Percentiles rank a stretch among this genome's conserved stretches.
phyloP scores from a whole-genome alignment of 1,140 invertebrate species.

The Bicyclus anynana region DNA sequence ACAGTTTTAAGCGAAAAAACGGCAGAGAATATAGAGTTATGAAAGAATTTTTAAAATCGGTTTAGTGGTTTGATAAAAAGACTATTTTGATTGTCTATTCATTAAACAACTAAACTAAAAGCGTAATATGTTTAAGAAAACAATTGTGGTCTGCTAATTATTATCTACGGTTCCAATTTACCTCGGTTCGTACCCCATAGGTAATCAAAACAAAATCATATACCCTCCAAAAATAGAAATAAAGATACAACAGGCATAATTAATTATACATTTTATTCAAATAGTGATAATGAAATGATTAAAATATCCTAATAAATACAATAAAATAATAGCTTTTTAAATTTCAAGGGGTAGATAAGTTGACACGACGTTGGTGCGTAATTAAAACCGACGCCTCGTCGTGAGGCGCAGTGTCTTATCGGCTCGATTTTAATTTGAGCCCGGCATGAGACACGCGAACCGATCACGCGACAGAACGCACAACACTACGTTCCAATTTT shows the following conservation, averaged over 20 bases:
- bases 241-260: background rate
- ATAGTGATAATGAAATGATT: background rate
- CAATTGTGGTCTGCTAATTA: too few relatives aligned
- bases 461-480: constrained; percentile 55
- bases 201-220: too few relatives aligned
- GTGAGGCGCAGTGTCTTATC: constrained; percentile 63
- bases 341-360: constrained; percentile 50
- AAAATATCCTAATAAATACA: background rate
- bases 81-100: too few relatives aligned
- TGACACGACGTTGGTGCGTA: constrained; percentile 47
- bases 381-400: constrained; percentile 65
- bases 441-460: constrained; percentile 61
- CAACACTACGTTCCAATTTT: constrained; percentile 28
- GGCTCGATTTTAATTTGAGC: constrained; percentile 63
- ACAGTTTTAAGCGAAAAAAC: too few relatives aligned
- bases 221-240: too few relatives aligned
- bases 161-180: too few relatives aligned
- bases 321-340: constrained; percentile 30
- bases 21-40: too few relatives aligned
- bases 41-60: too few relatives aligned
- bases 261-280: background rate
- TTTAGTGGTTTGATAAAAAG: too few relatives aligned
- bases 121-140: too few relatives aligned
- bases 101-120: too few relatives aligned
- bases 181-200: too few relatives aligned